Evolutionary conservation across 2,797 vertebrate genomes (phyloP).

Genomic region (Eidolon dupreanum): DNA sequence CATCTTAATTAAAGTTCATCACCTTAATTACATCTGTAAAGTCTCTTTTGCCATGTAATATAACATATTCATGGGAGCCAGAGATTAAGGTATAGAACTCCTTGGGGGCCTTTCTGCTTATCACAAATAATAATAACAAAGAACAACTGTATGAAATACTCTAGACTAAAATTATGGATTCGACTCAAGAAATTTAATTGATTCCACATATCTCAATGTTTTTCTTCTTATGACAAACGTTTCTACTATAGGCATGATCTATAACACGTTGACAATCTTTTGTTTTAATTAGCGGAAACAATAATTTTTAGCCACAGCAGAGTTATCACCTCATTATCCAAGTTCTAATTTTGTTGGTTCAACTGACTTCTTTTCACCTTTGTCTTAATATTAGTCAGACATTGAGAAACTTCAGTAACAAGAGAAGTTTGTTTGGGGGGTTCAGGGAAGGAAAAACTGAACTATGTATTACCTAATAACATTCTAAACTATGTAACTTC

Average conservation of each 20-base stretch:
- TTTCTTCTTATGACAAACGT: conserved; percentile 16
- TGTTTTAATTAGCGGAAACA: conserved; percentile 32
- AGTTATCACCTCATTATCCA: not conserved
- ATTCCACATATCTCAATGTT: not conserved
- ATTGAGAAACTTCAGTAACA: conserved; percentile 15
- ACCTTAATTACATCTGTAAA: not conserved
- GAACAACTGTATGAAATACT: not conserved
- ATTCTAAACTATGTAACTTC: conserved; percentile 41
- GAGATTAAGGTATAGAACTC: not conserved
- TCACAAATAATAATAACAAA: not conserved
- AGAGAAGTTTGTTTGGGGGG: conserved; percentile 44
- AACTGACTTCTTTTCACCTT: conserved; percentile 48
- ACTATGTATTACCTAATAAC: conserved; percentile 41
- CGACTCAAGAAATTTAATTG: not conserved
- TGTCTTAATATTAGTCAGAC: conserved; percentile 42
- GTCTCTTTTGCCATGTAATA: not conserved
- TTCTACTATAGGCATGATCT: not conserved
- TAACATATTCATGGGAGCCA: not conserved
- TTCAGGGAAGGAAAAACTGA: not conserved
- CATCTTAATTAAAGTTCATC: not conserved
- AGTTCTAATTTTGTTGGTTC: conserved; percentile 13
- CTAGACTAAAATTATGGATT: conserved; percentile 2
- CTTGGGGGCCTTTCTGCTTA: not conserved
- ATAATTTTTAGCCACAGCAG: conserved; percentile 7
- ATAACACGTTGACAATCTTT: not conserved